phyloP scores from a whole-genome alignment of 2,113 vertebrate species.

The Mesocricetus auratus region DNA sequence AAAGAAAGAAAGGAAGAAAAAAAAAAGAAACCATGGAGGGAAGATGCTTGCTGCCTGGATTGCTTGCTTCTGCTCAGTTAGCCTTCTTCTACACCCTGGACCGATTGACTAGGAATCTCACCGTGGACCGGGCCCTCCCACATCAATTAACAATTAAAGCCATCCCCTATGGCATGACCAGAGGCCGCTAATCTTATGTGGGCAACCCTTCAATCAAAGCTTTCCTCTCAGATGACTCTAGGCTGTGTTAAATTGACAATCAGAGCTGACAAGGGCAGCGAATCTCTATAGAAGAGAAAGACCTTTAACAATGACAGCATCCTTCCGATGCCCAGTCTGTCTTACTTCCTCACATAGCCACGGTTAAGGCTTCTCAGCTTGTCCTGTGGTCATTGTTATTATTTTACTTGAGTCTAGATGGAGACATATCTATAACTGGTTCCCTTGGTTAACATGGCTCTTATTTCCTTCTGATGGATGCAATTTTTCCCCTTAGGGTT shows the following conservation, averaged over 20 bases:
- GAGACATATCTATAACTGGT: neutral
- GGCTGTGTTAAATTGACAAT: neutral
- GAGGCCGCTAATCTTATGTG: neutral
- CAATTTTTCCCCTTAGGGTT: neutral
- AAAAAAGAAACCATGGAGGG: neutral
- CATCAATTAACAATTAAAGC: neutral
- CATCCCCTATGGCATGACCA: neutral
- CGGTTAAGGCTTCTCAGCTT: neutral
- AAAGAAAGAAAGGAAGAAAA: too few relatives aligned
- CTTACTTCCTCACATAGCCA: neutral
- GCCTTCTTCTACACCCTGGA: neutral
- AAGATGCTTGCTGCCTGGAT: neutral
- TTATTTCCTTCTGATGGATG: neutral
- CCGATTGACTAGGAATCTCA: neutral
- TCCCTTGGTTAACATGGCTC: neutral
- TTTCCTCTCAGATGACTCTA: neutral
- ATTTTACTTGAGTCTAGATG: neutral
- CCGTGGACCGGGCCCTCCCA: neutral
- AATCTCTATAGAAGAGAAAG: neutral
- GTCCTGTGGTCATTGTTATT: neutral
- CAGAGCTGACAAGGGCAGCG: neutral
- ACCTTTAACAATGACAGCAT: neutral
- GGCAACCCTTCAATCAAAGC: neutral
- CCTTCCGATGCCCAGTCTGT: neutral
- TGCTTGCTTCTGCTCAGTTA: neutral